Conservation (phyloP, 35 echinoderm and acorn worm species). For the Apostichopus parvimensis region DNA sequence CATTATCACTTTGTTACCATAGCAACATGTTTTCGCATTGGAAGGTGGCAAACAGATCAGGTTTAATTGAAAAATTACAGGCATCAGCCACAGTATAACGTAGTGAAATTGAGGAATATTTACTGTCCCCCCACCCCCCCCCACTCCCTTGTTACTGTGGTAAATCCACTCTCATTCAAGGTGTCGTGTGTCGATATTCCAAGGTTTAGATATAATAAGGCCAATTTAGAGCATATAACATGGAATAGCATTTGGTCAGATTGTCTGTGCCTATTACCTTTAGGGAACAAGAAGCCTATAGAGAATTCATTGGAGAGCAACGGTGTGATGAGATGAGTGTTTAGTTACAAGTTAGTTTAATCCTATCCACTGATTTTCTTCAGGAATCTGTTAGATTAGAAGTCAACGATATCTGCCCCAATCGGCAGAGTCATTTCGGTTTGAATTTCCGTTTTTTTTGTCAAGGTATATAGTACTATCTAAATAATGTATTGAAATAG, state of each 20-base stretch:
- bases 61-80: slow-evolving; percentile 14
- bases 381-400: neutral
- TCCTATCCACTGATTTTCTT: neutral
- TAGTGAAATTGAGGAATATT: neutral
- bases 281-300: neutral
- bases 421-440: neutral
- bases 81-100: neutral
- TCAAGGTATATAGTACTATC: neutral
- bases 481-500: no score
- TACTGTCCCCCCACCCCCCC: neutral
- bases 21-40: neutral
- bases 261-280: neutral
- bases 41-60: slow-evolving; percentile 28
- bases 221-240: neutral
- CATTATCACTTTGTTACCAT: slow-evolving; percentile 31
- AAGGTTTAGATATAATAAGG: neutral
- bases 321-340: neutral
- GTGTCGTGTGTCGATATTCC: neutral
- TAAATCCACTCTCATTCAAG: neutral
- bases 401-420: neutral
- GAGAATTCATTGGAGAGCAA: neutral
- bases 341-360: neutral
- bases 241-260: neutral
- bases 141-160: neutral
- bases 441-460: neutral